Evolutionary conservation across 2,797 vertebrate species (phyloP).

Genomic region (Brachyalestes nurse): DNA sequence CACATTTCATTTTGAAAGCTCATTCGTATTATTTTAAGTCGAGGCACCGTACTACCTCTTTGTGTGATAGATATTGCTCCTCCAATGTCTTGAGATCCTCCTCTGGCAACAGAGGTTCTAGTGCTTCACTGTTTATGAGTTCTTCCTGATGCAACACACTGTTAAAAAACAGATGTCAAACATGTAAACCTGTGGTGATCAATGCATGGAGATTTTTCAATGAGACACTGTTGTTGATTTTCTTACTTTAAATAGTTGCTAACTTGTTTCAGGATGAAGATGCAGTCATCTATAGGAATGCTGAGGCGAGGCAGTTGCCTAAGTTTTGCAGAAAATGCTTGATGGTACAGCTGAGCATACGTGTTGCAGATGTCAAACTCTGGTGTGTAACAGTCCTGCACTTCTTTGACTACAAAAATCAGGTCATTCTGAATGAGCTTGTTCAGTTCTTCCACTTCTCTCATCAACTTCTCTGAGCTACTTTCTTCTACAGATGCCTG

Average conservation of each 20-base stretch:
- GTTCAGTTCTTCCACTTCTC: constrained; percentile 78
- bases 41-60: constrained; percentile 74
- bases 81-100: constrained; percentile 70
- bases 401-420: constrained; percentile 71
- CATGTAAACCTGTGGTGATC: not conserved
- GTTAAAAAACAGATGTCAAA: constrained; percentile 64
- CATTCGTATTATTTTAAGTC: not conserved
- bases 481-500: constrained; percentile 39
- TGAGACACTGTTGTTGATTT: not conserved
- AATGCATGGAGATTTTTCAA: not conserved
- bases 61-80: constrained; percentile 72
- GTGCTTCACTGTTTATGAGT: constrained; percentile 70
- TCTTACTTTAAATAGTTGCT: constrained; percentile 84
- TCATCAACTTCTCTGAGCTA: constrained; percentile 57
- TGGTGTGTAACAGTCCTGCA: constrained; percentile 80
- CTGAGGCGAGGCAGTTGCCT: constrained; percentile 63
- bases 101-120: constrained; percentile 77
- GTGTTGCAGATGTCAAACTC: constrained; percentile 79
- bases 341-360: constrained; percentile 84
- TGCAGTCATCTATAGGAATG: constrained; percentile 75
- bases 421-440: constrained; percentile 82
- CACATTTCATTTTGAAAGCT: not conserved
- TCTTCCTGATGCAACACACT: constrained; percentile 78
- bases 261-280: constrained; percentile 84
- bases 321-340: constrained; percentile 74